Base-by-base conservation (phyloP, 2,113 vertebrate species). In the Pampusana beccarii region DNA sequence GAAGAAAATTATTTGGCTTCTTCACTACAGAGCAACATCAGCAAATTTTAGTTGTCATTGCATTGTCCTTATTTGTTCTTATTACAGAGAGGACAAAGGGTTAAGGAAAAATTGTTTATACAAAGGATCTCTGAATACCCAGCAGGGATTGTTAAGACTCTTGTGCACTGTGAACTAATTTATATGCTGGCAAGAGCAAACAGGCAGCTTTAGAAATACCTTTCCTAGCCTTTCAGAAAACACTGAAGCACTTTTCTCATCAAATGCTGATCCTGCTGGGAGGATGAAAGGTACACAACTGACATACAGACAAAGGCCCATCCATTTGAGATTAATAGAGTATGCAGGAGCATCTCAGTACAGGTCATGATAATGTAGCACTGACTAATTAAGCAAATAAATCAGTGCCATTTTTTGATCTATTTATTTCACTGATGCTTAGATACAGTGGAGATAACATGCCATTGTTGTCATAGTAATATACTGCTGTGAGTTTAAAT, bases 351-450 rank as follows among this genome's bases (percentile, higher is more conserved):
- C 0, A 0, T 77, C 71, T 62, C 57, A 44, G 40, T 58, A 34
- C 38, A 53, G 61, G n/a, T 61, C 57, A 71, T 24, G 79, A 62
- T 67, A 81, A 85, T 62, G 34, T 48, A 80, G 50, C 40, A 61
- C 50, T 85, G 82, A 93, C 44, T 90, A 90, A 80, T 50, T 58
- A 74, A 57, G 56, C 82, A 92, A 95, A 90, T 81, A 90, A 74
- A 66, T 92, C 46, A 62, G 61, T 62, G 56, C 46, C 51, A 67
- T 36, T 33, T 78, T 81, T 79, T 88, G 61, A 75, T 71, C 51
- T 92, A 44, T 80, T 80, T 85, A 70, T 92, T 89, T 92, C 58
- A 67, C 34, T 67, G 80, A 81, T 44, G 46, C 80, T 86, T 80
- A 77, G 75, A 75, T 86, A 92, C 85, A 74, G 61, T 50, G 46